Percentiles rank a stretch among this genome's conserved stretches.
Evolutionary conservation across 2,113 vertebrate species (phyloP).

Genomic region (Lasiurus borealis): DNA sequence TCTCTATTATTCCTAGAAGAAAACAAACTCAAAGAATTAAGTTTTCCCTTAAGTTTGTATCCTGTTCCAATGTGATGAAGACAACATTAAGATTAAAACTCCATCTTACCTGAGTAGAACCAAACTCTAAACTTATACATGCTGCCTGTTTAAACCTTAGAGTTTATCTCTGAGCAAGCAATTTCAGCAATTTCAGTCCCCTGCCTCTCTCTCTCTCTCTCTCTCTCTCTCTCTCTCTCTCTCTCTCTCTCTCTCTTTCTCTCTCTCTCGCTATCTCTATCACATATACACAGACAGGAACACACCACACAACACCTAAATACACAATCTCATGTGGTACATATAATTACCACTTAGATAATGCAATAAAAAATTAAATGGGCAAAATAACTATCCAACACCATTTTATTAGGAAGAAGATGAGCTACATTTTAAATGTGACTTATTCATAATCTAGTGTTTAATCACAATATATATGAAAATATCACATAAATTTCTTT

Average conservation of each 20-base stretch:
- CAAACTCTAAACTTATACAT: background rate
- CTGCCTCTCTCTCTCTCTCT: background rate
- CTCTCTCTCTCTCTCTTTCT: background rate
- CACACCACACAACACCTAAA: background rate
- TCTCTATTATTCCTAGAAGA: background rate
- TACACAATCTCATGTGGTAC: background rate
- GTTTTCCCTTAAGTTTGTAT: background rate
- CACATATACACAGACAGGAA: background rate
- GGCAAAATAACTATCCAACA: background rate
- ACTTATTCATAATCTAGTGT: background rate
- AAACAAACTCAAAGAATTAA: background rate
- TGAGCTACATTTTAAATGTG: background rate
- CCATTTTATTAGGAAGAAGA: background rate
- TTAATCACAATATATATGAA: background rate
- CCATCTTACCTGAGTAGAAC: background rate
- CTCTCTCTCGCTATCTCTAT: background rate
- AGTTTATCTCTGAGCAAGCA: background rate
- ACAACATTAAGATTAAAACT: background rate
- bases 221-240: no score
- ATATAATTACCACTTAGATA: background rate
- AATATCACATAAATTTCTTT: background rate
- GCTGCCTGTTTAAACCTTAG: background rate
- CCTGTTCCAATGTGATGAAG: background rate
- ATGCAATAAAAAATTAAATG: constrained; percentile 9
- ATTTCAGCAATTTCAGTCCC: no score